phyloP scores from a whole-genome alignment of 1,140 invertebrate species.

The Drosophila erecta region DNA sequence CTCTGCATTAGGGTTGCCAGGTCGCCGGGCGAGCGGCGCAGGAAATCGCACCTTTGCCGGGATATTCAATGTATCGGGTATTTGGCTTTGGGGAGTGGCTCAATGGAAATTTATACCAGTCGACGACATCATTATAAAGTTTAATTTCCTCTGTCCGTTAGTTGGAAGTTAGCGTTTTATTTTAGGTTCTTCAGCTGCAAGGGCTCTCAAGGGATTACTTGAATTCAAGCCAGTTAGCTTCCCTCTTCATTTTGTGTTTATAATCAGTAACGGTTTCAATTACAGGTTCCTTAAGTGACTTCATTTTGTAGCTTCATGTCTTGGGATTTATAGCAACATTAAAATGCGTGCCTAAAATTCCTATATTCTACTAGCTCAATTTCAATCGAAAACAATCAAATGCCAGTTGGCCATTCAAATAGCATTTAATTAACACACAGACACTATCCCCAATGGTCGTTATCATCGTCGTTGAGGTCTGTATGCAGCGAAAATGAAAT shows the following conservation, averaged over 20 bases:
- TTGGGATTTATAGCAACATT: background rate
- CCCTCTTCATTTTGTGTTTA: background rate
- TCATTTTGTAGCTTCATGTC: no score
- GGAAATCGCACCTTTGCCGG: constrained; percentile 20
- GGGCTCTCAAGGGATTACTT: background rate
- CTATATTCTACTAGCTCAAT: background rate
- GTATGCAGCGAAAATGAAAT: constrained; percentile 41
- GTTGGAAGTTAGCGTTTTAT: background rate
- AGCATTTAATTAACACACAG: constrained; percentile 19
- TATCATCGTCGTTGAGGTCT: constrained; percentile 3
- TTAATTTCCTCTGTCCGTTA: constrained; percentile 24
- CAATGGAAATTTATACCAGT: constrained; percentile 22
- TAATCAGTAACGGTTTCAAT: background rate
- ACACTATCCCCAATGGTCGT: background rate
- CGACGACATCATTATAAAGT: constrained; percentile 24
- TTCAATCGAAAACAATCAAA: background rate
- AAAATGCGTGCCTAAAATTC: background rate
- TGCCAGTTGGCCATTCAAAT: background rate
- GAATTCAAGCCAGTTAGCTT: background rate
- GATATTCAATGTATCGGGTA: constrained; percentile 11
- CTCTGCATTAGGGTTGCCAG: constrained; percentile 31
- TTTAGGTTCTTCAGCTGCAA: background rate
- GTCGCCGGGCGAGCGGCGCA: constrained; percentile 1
- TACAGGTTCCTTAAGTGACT: background rate
- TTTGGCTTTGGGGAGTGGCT: constrained; percentile 15